phyloP scores from a whole-genome alignment of 2,797 vertebrate species.

The Hoplostethus mediterraneus region DNA sequence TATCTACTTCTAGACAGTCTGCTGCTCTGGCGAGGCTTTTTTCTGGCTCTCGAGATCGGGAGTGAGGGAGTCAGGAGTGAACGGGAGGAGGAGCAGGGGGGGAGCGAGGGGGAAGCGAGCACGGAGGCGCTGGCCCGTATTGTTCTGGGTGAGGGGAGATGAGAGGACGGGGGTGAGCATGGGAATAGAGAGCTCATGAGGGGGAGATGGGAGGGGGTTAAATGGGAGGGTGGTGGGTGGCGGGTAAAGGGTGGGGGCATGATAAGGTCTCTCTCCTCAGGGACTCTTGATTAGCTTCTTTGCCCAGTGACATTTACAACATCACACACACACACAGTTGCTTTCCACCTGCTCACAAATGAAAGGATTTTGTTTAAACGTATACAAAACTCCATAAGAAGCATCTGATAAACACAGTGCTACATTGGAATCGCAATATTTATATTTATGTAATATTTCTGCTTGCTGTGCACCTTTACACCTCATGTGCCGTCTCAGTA shows the following conservation, averaged over 20 bases:
- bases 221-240: slow-evolving; percentile 37
- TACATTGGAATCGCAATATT: too few relatives aligned
- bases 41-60: slow-evolving; percentile 34
- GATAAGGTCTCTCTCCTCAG: slow-evolving; percentile 35
- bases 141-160: slow-evolving; percentile 64
- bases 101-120: background rate
- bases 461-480: too few relatives aligned
- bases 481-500: too few relatives aligned
- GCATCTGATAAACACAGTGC: too few relatives aligned
- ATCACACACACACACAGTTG: slow-evolving; percentile 44
- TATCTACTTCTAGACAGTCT: slow-evolving; percentile 38
- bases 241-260: background rate
- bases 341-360: slow-evolving; percentile 32
- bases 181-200: slow-evolving; percentile 66
- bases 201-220: slow-evolving; percentile 20
- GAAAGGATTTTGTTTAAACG: too few relatives aligned
- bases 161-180: slow-evolving; percentile 37
- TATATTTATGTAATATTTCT: too few relatives aligned
- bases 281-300: slow-evolving; percentile 60
- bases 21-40: slow-evolving; percentile 13
- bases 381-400: too few relatives aligned
- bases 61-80: background rate
- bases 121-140: slow-evolving; percentile 52
- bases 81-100: slow-evolving; percentile 4
- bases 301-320: slow-evolving; percentile 67